phyloP scores from a whole-genome alignment of 2,797 vertebrate species.

The Momotus momota region DNA sequence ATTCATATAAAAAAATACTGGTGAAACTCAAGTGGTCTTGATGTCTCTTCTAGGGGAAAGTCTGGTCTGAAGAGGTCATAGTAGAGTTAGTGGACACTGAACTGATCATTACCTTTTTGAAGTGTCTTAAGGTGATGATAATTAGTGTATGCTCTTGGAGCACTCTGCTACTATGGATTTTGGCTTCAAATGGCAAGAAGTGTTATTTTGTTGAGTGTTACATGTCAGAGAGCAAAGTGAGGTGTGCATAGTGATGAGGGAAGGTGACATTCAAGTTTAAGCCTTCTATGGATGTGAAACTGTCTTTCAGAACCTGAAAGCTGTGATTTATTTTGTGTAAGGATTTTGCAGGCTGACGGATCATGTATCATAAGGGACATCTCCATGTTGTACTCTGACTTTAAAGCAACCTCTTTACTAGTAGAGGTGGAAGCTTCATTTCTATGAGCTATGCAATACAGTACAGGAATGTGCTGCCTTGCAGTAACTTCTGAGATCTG shows the following conservation, averaged over 20 bases:
- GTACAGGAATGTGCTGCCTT: not conserved
- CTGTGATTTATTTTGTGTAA: not conserved
- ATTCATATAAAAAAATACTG: not conserved
- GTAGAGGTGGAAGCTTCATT: not conserved
- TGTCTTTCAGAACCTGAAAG: not conserved
- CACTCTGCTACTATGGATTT: not conserved
- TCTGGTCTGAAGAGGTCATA: not conserved
- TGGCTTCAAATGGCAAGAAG: not conserved
- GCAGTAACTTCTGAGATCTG: not conserved
- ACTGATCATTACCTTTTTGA: not conserved
- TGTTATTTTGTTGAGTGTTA: too few relatives aligned
- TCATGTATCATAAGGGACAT: rapidly evolving
- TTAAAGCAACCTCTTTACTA: not conserved
- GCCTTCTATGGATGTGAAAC: not conserved
- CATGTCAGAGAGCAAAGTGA: not conserved
- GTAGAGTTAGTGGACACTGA: not conserved
- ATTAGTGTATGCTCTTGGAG: not conserved
- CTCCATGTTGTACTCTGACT: rapidly evolving
- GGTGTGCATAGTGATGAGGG: rapidly evolving
- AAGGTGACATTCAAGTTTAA: not conserved
- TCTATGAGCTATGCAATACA: rapidly evolving
- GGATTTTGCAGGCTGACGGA: not conserved
- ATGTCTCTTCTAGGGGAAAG: not conserved
- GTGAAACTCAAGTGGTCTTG: not conserved
- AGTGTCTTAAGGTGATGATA: not conserved